Evolutionary conservation across 2,888 invertebrate genomes (phyloP).

Genomic region (Drosophila siamana): DNA sequence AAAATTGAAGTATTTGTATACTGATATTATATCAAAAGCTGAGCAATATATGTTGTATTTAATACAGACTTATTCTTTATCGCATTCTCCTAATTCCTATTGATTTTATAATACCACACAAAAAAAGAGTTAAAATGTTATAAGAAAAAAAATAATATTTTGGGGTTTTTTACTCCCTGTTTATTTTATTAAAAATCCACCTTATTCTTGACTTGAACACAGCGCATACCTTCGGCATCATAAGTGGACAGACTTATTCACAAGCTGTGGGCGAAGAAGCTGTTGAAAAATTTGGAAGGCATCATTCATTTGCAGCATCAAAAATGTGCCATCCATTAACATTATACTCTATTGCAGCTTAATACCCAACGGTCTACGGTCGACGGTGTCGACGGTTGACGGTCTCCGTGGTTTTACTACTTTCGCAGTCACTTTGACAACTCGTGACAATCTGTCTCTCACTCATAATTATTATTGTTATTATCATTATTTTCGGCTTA

Average conservation of each 20-base stretch:
- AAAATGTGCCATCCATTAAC: conserved; percentile 33
- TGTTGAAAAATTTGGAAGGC: conserved; percentile 29
- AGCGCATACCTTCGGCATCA: no score
- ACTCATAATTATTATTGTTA: conserved; percentile 65
- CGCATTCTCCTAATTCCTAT: no score
- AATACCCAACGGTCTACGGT: background rate
- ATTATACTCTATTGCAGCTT: conserved; percentile 11
- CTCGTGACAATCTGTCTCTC: conserved; percentile 76
- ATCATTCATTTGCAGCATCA: background rate
- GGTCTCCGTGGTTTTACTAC: conserved; percentile 32
- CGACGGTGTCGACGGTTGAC: background rate
- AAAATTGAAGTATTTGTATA: no score
- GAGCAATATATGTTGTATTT: no score
- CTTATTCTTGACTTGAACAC: no score
- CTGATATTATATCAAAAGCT: no score
- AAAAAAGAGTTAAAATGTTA: no score
- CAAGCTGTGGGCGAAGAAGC: background rate
- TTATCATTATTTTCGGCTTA: conserved; percentile 73
- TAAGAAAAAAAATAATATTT: no score
- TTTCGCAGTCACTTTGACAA: conserved; percentile 60
- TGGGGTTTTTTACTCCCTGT: no score
- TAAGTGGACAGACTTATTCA: background rate
- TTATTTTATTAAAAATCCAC: no score
- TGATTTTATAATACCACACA: no score
- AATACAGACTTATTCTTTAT: no score